Evolutionary conservation across 2,888 invertebrate species (phyloP).

Genomic region (Macrosoma leucophasiata): DNA sequence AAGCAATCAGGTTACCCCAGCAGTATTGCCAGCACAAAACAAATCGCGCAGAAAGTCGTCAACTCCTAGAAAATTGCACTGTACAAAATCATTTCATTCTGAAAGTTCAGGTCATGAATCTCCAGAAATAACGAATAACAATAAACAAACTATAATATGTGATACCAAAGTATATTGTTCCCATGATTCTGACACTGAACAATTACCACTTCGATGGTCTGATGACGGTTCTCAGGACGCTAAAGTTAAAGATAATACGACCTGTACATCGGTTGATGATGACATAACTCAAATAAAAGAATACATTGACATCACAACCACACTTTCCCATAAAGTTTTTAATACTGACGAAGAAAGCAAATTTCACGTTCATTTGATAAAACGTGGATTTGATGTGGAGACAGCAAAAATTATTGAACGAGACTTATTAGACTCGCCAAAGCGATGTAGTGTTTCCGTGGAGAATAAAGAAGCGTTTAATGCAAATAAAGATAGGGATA

Average conservation of each 20-base stretch:
- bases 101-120: constrained; percentile 45
- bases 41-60: constrained; percentile 70
- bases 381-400: constrained; percentile 61
- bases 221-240: constrained; percentile 58
- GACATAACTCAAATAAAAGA: constrained; percentile 59
- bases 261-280: constrained; percentile 31
- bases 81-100: constrained; percentile 50
- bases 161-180: constrained; percentile 22
- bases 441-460: no score
- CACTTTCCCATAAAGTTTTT: constrained; percentile 25
- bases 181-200: constrained; percentile 53
- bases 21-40: constrained; percentile 36
- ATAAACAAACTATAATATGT: no score
- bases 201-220: constrained; percentile 52
- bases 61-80: constrained; percentile 63
- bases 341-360: constrained; percentile 31
- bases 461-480: constrained; percentile 18
- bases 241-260: constrained; percentile 31
- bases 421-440: constrained; percentile 52
- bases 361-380: constrained; percentile 54
- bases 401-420: constrained; percentile 66
- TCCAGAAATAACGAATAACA: constrained; percentile 36
- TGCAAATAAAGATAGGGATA: constrained; percentile 24
- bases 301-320: constrained; percentile 54
- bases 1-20: constrained; percentile 25